Conservation (phyloP, 2,888 invertebrate species). For the Molanna angustata region DNA sequence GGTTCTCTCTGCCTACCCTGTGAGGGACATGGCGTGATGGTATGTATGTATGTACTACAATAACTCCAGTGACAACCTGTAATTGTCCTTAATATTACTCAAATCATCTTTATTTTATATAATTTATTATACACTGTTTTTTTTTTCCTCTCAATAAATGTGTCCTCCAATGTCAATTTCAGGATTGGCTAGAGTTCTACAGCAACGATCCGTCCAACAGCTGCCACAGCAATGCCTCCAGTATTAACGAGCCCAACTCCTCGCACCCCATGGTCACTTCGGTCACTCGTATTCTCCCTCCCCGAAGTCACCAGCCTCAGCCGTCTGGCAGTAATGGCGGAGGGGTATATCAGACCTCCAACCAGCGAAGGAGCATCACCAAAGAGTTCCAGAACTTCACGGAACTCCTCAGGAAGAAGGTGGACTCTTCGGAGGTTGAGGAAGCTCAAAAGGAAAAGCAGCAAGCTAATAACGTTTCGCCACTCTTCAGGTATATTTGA, state of each 20-base stretch:
- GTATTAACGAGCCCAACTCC: conserved; percentile 7
- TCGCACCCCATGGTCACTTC: not conserved
- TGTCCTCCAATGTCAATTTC: too few species aligned
- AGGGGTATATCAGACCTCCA: conserved; percentile 3
- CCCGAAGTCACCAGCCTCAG: not conserved
- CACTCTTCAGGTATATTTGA: too few species aligned
- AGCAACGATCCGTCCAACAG: conserved; percentile 48
- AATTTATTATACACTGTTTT: not conserved
- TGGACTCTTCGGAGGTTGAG: too few species aligned
- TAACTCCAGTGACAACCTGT: too few species aligned
- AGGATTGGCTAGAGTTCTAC: conserved; percentile 43
- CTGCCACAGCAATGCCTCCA: conserved; percentile 29
- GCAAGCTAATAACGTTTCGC: too few species aligned
- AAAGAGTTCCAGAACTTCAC: conserved; percentile 21
- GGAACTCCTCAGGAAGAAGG: conserved; percentile 23
- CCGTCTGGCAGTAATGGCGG: not conserved
- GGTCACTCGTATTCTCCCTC: not conserved
- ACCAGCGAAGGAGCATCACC: not conserved
- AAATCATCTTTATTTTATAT: too few species aligned
- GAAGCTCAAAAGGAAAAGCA: too few species aligned
- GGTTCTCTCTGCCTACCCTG: too few species aligned
- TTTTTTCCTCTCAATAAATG: not conserved
- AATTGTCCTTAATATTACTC: too few species aligned
- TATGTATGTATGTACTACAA: too few species aligned
- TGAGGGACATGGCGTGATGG: too few species aligned